A percentile compares a stretch with the other conserved stretches of the same genome.
These are phyloP conservation scores for Lepidurus apus DNA, from an alignment of 1,140 invertebrate genomes.

Conservation along the genomic window DNA sequence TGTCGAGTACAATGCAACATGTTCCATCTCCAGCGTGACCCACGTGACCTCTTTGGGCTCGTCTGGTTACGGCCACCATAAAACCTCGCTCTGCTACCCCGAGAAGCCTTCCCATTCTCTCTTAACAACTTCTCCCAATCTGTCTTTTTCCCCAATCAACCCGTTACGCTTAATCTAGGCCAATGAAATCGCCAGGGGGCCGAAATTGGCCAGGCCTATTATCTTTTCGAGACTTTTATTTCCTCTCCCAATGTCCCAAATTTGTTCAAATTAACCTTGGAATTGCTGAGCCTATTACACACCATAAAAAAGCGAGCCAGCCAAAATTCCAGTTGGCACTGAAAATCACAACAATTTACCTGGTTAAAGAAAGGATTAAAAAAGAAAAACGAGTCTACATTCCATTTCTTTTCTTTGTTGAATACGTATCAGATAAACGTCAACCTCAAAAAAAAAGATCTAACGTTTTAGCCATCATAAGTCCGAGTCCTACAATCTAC, in stretches of 20 bases:
- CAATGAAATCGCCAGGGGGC: background rate
- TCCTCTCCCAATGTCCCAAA: background rate
- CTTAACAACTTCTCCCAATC: background rate
- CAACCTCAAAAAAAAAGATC: background rate
- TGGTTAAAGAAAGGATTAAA: background rate
- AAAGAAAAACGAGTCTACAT: background rate
- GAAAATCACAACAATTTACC: background rate
- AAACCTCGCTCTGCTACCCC: background rate
- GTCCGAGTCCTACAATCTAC: background rate
- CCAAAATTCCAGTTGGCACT: too few species aligned
- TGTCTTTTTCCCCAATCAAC: background rate
- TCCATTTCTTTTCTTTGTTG: background rate
- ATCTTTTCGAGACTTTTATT: background rate
- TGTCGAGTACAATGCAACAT: background rate
- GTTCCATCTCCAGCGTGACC: background rate
- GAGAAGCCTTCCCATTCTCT: background rate
- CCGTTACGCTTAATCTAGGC: background rate
- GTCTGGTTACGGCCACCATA: background rate
- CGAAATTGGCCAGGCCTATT: background rate
- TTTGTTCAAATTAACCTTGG: too few species aligned
- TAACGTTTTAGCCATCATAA: background rate
- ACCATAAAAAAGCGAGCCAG: too few species aligned
- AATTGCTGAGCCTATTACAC: too few species aligned
- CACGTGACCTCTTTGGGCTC: background rate
- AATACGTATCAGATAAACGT: constrained; percentile 20